Evolutionary conservation across 2,113 vertebrate species (phyloP), one percentile per base, ranked within the genome.

Genomic region (Mesitornis unicolor): DNA sequence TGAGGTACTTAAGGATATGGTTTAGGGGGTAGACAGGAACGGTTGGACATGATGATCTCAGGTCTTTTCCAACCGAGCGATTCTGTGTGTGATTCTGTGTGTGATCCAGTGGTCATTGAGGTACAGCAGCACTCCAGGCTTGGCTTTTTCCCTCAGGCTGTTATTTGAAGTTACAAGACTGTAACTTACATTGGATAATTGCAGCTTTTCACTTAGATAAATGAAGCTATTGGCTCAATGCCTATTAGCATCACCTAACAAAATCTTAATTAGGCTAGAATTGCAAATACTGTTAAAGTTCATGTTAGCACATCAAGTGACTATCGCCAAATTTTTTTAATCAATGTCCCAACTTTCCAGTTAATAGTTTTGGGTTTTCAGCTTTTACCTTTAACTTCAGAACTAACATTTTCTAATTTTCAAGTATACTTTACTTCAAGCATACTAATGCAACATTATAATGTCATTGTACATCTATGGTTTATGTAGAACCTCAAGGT

Each of bases 211-310:
- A 16, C 50, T 77, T 42, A 69, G 63, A 74, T 38, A 94, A 92
- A 80, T 74, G 9, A 93, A 93, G 24, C n/a, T 61, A 85, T 50
- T 91, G 63, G 68, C 91, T 80, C 63, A n/a, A 17, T 45, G 38
- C 54, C 68, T 80, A 53, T 87, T 89, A 84, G 53, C 45, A 76
- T 80, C 80, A 91, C 77, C 73, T 91, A 87, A 79, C 28, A 84
- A 95, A 93, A 60, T 73, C 38, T 77, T 93, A 79, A 93, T 93
- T 89, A 89, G 68, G 7, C 25, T 77, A 54, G 35, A 91, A 84
- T 81, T 89, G 33, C 35, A 86, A 88, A 84, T 67, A 63, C n/a
- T 40, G 10, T 61, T 73, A 33, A 83, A 87, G n/a, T 73, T 89
- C 53, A 35, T 28, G 45, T 53, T 50, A 87, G 33, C 48, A 76